phyloP scores from a whole-genome alignment of 2,113 vertebrate species.

The Muscicapa adusta region DNA sequence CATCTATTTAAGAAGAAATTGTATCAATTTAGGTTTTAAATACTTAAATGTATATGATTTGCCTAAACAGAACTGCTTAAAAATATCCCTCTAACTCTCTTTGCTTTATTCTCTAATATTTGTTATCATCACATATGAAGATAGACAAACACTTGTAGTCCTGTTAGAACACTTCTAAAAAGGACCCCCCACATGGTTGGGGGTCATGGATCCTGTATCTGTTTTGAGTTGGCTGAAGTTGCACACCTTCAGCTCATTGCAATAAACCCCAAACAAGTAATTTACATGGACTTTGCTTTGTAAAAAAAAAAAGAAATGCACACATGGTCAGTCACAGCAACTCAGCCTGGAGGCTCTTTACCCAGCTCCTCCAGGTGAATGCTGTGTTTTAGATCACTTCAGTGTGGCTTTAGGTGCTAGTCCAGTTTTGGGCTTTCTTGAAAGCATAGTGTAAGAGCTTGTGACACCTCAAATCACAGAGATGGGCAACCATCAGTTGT shows the following conservation, averaged over 20 bases:
- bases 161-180: background rate
- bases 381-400: background rate
- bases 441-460: background rate
- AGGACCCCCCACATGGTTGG: background rate
- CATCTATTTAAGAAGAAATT: background rate
- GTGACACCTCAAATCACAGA: background rate
- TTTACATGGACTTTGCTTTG: background rate
- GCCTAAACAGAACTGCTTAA: background rate
- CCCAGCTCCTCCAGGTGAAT: background rate
- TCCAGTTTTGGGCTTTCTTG: rapidly evolving
- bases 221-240: background rate
- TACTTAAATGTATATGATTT: background rate
- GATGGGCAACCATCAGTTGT: background rate
- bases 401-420: background rate
- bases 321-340: background rate
- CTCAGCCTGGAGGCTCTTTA: background rate
- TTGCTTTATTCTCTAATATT: background rate
- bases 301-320: background rate
- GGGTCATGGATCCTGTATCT: background rate
- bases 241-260: background rate
- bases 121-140: background rate
- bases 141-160: background rate
- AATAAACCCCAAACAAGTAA: background rate
- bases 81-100: background rate
- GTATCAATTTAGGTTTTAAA: background rate